Percentiles rank a stretch among this genome's conserved stretches.
Evolutionary conservation across 1,140 invertebrate species (phyloP).

Genomic region (Paraescarpia echinospica): DNA sequence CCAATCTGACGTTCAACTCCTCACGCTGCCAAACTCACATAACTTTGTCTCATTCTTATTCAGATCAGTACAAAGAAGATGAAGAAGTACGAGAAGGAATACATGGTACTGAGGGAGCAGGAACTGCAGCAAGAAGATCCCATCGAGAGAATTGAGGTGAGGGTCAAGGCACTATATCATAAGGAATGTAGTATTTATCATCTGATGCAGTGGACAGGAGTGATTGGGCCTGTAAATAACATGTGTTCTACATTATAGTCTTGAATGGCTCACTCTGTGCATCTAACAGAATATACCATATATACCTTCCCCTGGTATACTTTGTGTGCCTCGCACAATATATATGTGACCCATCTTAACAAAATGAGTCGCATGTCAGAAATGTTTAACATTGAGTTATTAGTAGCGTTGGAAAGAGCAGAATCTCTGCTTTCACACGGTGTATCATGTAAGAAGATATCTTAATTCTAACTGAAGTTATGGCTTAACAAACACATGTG

Average conservation of each 20-base stretch:
- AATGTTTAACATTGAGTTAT: too few species aligned
- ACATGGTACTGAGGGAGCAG: constrained; percentile 73
- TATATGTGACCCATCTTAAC: too few species aligned
- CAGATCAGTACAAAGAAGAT: constrained; percentile 74
- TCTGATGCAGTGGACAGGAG: background rate
- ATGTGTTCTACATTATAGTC: too few species aligned
- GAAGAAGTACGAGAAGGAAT: constrained; percentile 95
- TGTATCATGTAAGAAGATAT: too few species aligned
- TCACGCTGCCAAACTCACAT: background rate
- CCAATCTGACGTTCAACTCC: background rate
- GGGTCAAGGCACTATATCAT: constrained; percentile 5
- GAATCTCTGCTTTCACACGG: too few species aligned
- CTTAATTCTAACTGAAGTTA: too few species aligned
- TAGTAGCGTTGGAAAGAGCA: too few species aligned
- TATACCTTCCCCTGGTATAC: too few species aligned
- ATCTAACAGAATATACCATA: background rate
- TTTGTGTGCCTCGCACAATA: background rate
- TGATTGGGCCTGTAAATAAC: background rate
- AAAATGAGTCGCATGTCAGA: too few species aligned
- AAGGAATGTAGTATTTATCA: background rate
- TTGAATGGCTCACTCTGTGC: background rate
- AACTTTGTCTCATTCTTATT: background rate
- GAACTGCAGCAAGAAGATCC: constrained; percentile 65
- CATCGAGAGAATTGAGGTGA: constrained; percentile 62
- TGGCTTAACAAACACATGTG: too few species aligned